Percentiles rank a stretch among this genome's conserved stretches.
These are phyloP conservation scores for Lordiphosa mommai DNA, from an alignment of 1,140 invertebrate genomes.

Conservation along the genomic window DNA sequence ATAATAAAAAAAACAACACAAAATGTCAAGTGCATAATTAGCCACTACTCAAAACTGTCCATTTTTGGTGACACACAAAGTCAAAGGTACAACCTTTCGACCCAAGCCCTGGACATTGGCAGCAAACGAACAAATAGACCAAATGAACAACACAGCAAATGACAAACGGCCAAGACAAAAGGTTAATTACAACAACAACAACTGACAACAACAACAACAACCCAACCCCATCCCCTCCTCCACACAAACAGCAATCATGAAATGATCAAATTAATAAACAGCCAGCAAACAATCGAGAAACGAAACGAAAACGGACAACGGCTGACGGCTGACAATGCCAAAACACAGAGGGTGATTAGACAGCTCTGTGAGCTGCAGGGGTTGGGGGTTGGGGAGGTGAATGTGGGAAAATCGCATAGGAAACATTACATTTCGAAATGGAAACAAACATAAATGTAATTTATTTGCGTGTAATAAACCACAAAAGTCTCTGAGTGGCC, in stretches of 20 bases:
- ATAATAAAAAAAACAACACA: conserved; percentile 3
- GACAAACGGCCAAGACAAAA: conserved; percentile 59
- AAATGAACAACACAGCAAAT: conserved; percentile 35
- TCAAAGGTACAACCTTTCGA: conserved; percentile 33
- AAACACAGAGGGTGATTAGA: conserved; percentile 32
- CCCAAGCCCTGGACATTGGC: conserved; percentile 3
- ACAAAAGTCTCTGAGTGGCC: conserved; percentile 37
- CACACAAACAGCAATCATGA: conserved; percentile 53
- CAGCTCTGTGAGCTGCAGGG: not conserved
- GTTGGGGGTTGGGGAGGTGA: conserved; percentile 14
- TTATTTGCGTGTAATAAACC: conserved; percentile 77
- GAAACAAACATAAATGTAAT: conserved; percentile 71
- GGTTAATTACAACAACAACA: conserved; percentile 69
- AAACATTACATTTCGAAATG: conserved; percentile 54
- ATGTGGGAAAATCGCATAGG: conserved; percentile 58
- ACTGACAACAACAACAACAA: conserved; percentile 33
- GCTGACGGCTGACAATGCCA: conserved; percentile 10
- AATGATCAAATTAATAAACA: conserved; percentile 76
- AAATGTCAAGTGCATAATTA: conserved; percentile 74
- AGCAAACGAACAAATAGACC: conserved; percentile 7
- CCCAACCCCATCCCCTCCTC: conserved; percentile 1
- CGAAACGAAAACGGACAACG: conserved; percentile 21
- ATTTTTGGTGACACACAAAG: no score
- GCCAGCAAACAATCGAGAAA: conserved; percentile 56
- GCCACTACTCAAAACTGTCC: conserved; percentile 34